Evolutionary conservation across 2,113 vertebrate species (phyloP).

Genomic region (Bubalus kerabau): DNA sequence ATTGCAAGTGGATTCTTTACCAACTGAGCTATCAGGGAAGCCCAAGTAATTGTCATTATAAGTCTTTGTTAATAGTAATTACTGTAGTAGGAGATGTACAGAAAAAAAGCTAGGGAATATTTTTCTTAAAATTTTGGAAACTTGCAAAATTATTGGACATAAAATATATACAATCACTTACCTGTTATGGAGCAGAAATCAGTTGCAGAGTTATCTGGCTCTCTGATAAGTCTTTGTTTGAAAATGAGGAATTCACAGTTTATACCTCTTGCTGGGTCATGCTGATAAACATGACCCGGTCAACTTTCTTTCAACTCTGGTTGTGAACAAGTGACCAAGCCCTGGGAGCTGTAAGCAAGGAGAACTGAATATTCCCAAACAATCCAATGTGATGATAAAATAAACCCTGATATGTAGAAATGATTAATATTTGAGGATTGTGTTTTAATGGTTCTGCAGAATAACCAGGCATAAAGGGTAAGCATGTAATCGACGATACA

Average conservation of each 20-base stretch:
- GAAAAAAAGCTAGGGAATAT: background rate
- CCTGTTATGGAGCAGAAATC: background rate
- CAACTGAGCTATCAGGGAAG: background rate
- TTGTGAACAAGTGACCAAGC: background rate
- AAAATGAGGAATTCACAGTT: background rate
- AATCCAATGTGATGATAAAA: background rate
- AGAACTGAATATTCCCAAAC: background rate
- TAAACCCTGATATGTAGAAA: background rate
- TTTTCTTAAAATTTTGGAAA: constrained; percentile 12
- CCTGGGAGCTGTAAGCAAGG: background rate
- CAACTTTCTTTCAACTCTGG: background rate
- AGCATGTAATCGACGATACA: background rate
- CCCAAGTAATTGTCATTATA: background rate
- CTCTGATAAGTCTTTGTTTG: background rate
- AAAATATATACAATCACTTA: background rate
- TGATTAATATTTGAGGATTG: background rate
- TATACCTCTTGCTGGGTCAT: background rate
- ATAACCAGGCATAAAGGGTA: background rate
- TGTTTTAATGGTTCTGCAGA: background rate
- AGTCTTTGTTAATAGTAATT: background rate
- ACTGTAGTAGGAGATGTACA: background rate
- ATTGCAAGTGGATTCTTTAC: background rate
- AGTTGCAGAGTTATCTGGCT: background rate
- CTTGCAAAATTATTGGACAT: background rate
- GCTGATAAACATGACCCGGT: background rate